Conservation (phyloP, 2,797 vertebrate genomes). For the Sebastes nivosus region DNA sequence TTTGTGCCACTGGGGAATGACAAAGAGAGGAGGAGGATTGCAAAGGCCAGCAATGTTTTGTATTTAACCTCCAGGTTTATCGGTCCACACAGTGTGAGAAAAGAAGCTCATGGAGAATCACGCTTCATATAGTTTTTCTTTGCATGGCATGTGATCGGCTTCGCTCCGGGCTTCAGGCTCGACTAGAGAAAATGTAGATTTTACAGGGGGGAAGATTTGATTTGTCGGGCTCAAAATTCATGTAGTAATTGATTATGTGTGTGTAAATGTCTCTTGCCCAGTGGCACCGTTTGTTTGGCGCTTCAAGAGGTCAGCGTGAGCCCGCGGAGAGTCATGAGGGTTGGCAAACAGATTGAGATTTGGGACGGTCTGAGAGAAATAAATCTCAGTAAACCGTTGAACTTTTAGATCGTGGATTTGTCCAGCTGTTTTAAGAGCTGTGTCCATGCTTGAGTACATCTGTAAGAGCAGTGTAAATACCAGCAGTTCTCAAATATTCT, state of each 20-base stretch:
- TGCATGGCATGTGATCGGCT: not conserved
- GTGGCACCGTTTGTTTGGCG: not conserved
- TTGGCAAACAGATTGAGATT: constrained; percentile 10
- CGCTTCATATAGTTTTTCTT: not conserved
- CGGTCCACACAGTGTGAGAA: constrained; percentile 2
- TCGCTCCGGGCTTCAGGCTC: not conserved
- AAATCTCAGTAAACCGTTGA: not conserved
- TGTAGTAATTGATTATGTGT: constrained; percentile 25
- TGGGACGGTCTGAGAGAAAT: not conserved
- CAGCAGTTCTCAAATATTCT: not conserved
- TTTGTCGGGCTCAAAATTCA: constrained; percentile 13
- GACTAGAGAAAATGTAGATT: constrained; percentile 4
- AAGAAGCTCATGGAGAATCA: not conserved
- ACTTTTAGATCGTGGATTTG: not conserved
- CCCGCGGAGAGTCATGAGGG: constrained; percentile 8
- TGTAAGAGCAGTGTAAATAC: not conserved
- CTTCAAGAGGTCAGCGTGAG: constrained; percentile 14
- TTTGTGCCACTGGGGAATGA: constrained; percentile 22
- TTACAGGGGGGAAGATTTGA: constrained; percentile 11
- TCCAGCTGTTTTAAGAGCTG: not conserved
- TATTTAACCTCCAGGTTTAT: constrained; percentile 16
- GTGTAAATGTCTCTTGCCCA: not conserved
- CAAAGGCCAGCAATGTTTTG: not conserved
- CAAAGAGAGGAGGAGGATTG: not conserved
- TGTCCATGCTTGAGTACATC: not conserved